These are phyloP conservation scores for Myotis planiceps DNA, from an alignment of 2,797 vertebrate genomes.

Conservation along the genomic window DNA sequence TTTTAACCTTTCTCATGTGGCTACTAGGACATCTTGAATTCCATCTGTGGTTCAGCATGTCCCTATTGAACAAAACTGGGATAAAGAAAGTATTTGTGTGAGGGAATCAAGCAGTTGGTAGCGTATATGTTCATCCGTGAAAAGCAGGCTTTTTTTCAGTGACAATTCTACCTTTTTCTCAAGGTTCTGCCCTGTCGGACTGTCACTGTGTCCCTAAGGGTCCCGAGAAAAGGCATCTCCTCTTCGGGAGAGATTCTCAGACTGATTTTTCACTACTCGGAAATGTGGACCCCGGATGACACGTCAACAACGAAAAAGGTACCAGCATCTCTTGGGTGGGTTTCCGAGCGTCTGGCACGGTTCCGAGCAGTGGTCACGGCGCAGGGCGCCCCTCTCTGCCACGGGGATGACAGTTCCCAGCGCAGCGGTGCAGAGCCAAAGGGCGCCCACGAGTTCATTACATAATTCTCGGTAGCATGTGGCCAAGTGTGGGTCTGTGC, in stretches of 20 bases:
- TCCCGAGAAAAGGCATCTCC: not conserved
- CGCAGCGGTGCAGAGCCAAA: not conserved
- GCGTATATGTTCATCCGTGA: not conserved
- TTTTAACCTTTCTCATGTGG: not conserved
- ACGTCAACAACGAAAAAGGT: not conserved
- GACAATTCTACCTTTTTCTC: not conserved
- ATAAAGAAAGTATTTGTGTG: not conserved
- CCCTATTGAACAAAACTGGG: not conserved
- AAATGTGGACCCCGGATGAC: not conserved
- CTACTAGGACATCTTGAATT: not conserved
- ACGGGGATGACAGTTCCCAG: not conserved
- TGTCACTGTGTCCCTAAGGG: not conserved
- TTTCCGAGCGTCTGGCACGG: not conserved
- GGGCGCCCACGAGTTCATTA: conserved; percentile 58
- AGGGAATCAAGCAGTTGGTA: not conserved
- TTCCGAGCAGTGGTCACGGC: not conserved
- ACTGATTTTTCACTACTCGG: not conserved
- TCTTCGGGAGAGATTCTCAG: not conserved
- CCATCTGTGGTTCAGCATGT: not conserved
- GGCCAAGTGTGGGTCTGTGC: not conserved
- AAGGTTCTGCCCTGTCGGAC: not conserved
- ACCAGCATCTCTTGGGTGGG: not conserved
- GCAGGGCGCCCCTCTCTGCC: not conserved
- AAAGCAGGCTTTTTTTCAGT: not conserved
- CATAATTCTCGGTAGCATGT: conserved; percentile 51